Base-by-base conservation (phyloP, 2,888 invertebrate species). In the Dicycla oo region DNA sequence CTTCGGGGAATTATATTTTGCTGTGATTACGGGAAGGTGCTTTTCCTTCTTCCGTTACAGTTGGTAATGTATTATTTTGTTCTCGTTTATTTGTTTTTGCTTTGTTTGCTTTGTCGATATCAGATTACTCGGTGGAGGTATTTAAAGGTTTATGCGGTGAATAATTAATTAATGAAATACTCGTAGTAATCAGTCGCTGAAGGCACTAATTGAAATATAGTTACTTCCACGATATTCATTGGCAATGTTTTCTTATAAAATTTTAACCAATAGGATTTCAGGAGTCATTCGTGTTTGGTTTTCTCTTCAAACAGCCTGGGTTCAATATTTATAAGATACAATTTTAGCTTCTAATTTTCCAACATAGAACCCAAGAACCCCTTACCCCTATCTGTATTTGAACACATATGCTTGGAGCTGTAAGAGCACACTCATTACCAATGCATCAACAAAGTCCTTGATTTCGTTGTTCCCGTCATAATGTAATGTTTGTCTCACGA, bases 401-500 rank as follows among this genome's bases (percentile, higher is more conserved):
- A 75, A 56, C 49, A 56, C 34, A 75, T 67, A 61, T 26, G 18
- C 60, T 56, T 56, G 34, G n/a, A 40, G 61, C 34, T 68, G 15
- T 72, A 61, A 74, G 30, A 75, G 15, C 18, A 45, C 45, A 30
- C 40, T 77, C 61, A 80, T 80, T 78, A 81, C 7, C 58, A 69
- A 73, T 80, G 53, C 49, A 67, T 20, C 40, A 77, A 72, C 68
- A 54, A 66, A 30, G 63, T 11, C 56, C 66, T 77, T 64, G 69
- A 81, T 69, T 81, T 69, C 73, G 69, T 73, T 73, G 78, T 78
- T 61, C 63, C 40, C 53, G 43, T 58, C 60, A 73, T 78, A 77
- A 76, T 70, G 58, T 77, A 61, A 81, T 70, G 60, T 81, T 78
- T 78, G 63, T 54, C 18, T 38, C 76, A 58, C 43, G 56, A 57